Evolutionary conservation across 2,113 vertebrate species (phyloP), one percentile per base, ranked within the genome.

Genomic region (Uria aalge): DNA sequence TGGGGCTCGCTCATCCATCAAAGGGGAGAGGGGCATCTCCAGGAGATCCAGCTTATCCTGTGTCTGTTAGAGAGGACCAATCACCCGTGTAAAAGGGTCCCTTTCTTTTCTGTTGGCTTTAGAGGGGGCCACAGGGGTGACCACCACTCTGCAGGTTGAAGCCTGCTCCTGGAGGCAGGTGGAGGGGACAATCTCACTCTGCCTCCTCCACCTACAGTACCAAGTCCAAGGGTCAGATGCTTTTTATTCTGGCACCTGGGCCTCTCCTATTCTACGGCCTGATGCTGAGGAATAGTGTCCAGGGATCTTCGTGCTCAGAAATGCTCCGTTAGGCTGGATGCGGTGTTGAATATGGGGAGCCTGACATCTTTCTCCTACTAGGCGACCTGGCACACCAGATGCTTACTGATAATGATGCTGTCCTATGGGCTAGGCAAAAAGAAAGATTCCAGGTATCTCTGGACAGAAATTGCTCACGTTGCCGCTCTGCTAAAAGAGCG

Each of bases 121-220:
- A 36, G 47, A 82, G 83, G 20, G 34, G 19, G 7, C 5, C 27
- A 43, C 23, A 36, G 47, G 41, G 20, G 40, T 74, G 47, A 12
- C 23, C 47, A 32, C 15, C 24, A 15, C 29, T 13, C 48, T 52
- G 47, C 16, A 56, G 0, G 0, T 0, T 43, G 55, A 66, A 77
- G 40, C 20, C 10, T 29, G 53, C 41, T 81, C 30, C 68, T 73
- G 41, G 15, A 73, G 57, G 41, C 21, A 34, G 47, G 30, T 17
- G 17, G 53, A 84, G 30, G 38, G 19, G 21, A 12, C 24, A 24
- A 17, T 48, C 32, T 36, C 3, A 4, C 45, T 48, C 80, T 48
- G 16, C 47, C 27, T 40, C 52, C 74, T 74, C 50, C 50, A 68
- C 15, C 63, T 56, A 12, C 34, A 29, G 48, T 8, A 64, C 38